These are phyloP conservation scores for Sphaeridia pumilis DNA, from an alignment of 2,888 invertebrate species.

Conservation along the genomic window DNA sequence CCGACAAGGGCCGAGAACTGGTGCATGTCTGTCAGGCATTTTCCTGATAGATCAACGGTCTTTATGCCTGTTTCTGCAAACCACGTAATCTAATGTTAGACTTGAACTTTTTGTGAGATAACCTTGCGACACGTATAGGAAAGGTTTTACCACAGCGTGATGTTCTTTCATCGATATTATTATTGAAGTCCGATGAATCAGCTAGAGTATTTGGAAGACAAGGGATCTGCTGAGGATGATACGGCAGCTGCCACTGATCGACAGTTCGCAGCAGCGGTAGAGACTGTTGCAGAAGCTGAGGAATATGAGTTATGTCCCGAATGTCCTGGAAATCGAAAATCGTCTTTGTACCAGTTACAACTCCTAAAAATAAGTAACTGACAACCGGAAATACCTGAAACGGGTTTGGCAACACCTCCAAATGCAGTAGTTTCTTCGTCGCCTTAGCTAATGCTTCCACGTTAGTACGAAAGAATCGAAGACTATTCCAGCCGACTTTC, in stretches of 20 bases:
- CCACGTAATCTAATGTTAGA: too few relatives aligned
- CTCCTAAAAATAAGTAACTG: slow-evolving; percentile 1
- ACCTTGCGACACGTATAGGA: too few relatives aligned
- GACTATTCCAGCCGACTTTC: slow-evolving; percentile 31
- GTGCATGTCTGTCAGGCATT: slow-evolving; percentile 26
- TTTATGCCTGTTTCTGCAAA: too few relatives aligned
- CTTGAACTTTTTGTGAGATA: too few relatives aligned
- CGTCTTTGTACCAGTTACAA: neutral
- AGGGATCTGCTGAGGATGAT: too few relatives aligned
- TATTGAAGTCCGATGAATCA: too few relatives aligned
- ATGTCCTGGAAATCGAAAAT: slow-evolving; percentile 22
- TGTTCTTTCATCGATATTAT: too few relatives aligned
- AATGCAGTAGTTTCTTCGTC: slow-evolving; percentile 21
- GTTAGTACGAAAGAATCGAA: slow-evolving; percentile 31
- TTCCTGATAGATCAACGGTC: slow-evolving; percentile 25
- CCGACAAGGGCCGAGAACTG: slow-evolving; percentile 14
- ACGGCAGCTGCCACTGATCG: slow-evolving; percentile 28
- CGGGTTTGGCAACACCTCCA: slow-evolving; percentile 34
- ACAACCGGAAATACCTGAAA: slow-evolving; percentile 24
- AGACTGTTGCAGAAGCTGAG: slow-evolving; percentile 23
- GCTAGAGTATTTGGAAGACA: too few relatives aligned
- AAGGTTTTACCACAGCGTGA: too few relatives aligned
- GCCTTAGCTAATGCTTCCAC: slow-evolving; percentile 26
- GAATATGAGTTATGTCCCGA: slow-evolving; percentile 32
- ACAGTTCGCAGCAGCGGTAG: slow-evolving; percentile 26